Base-by-base conservation (phyloP, 2,888 invertebrate species). In the Brachylomia viminalis region DNA sequence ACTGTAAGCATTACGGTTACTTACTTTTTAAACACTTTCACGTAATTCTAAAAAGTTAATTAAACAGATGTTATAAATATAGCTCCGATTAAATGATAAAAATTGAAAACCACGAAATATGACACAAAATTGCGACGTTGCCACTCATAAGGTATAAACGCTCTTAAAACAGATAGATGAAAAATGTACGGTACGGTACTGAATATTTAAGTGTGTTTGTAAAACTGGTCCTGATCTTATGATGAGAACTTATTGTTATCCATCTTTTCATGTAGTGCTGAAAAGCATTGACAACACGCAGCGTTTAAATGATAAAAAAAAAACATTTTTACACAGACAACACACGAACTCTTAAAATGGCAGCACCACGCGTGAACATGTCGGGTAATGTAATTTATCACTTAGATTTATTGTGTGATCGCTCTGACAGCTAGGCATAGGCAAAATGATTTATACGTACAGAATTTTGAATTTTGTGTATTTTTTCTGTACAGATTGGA, bases 341-440 rank as follows among this genome's bases (percentile, higher is more conserved):
- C 68, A 49, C 79, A 68, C 47, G 52, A 64, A 47, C 30, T 70
- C 38, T 58, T 54, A 68, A 77, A 62, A 59, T 72, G 30, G 72
- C 68, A 72, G 67, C 61, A 69, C 84, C 56, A 47, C 38, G 23
- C 66, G 47, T n/a, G 62, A 66, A 70, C 15, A 74, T 84, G 74
- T 30, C 61, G 52, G 56, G 30, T 70, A 70, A 70, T 58, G 45
- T 84, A 73, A 81, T 81, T 67, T 68, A 70, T 80, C 81, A 80
- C 75, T 70, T 54, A 84, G 81, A 82, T 82, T 80, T 84, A 84
- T 72, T 81, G 56, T 52, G 45, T 47, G 67, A 68, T 27, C 59
- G 59, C 27, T 20, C 62, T 65, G 72, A 72, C 61, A 67, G 33
- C 67, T 74, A 52, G 27, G 66, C 81, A 54, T 62, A 54, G 56